A percentile compares a stretch with the other conserved stretches of the same genome.
Conservation (phyloP, 2,888 invertebrate species). For the Ypsolopha scabrella region DNA sequence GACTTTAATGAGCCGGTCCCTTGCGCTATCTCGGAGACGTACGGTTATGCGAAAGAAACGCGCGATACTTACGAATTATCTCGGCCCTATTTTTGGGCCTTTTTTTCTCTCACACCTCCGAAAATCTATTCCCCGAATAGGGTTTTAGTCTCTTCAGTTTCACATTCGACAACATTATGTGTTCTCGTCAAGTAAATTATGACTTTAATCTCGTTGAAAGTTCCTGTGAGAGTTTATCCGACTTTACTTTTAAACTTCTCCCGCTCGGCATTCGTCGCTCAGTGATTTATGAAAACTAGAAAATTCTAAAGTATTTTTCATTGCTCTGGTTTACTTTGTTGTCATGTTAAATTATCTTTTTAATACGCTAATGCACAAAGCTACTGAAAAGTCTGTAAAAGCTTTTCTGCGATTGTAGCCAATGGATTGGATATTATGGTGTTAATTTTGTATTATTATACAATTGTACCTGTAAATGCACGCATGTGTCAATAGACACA, state of each 20-base stretch:
- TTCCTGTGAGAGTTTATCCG: constrained; percentile 45
- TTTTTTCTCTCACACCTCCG: constrained; percentile 34
- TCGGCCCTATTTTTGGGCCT: constrained; percentile 17
- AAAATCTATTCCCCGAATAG: constrained; percentile 34
- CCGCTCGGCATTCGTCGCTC: constrained; percentile 44
- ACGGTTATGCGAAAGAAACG: constrained; percentile 45
- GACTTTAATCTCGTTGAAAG: constrained; percentile 58
- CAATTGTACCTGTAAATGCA: constrained; percentile 4
- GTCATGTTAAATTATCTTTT: constrained; percentile 39
- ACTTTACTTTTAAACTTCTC: constrained; percentile 55
- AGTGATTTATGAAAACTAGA: constrained; percentile 62
- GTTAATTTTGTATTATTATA: constrained; percentile 16
- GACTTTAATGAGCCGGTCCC: constrained; percentile 62
- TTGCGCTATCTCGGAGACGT: constrained; percentile 57
- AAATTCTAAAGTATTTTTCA: constrained; percentile 46
- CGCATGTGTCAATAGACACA: background rate
- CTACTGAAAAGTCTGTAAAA: no score
- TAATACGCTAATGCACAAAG: constrained; percentile 16
- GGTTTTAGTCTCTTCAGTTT: constrained; percentile 24
- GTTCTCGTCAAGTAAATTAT: constrained; percentile 57
- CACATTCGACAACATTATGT: constrained; percentile 50
- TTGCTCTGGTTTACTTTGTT: constrained; percentile 35
- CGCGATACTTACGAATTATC: constrained; percentile 44
- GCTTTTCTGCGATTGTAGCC: no score
- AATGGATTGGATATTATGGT: no score